Percentiles rank a stretch among this genome's conserved stretches.
These are phyloP conservation scores for Neosilurus hyrtlii DNA, from an alignment of 2,797 vertebrate genomes.

Conservation along the genomic window DNA sequence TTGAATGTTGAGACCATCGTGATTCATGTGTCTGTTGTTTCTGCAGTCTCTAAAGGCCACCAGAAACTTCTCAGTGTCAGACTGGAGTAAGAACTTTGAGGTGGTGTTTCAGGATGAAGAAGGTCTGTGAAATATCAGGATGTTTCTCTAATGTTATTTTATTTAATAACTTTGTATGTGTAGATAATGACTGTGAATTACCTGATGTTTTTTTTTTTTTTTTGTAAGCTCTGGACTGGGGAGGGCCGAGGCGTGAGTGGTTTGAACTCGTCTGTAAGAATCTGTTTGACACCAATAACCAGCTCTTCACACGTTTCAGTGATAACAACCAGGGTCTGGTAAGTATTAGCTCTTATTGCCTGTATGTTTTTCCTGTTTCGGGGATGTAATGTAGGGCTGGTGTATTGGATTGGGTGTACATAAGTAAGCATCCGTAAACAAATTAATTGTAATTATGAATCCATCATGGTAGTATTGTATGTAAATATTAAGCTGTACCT, in stretches of 20 bases:
- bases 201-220: not conserved
- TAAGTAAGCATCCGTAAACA: not conserved
- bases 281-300: constrained; percentile 92
- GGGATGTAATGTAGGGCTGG: not conserved
- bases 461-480: not conserved
- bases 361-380: not conserved
- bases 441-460: not conserved
- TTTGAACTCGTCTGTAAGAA: constrained; percentile 95
- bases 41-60: constrained; percentile 91
- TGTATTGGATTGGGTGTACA: not conserved
- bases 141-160: not conserved
- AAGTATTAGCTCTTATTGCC: constrained; percentile 35
- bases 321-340: constrained; percentile 98
- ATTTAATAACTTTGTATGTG: not conserved
- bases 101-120: constrained; percentile 98
- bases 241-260: constrained; percentile 96
- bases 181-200: not conserved
- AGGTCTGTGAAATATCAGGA: constrained; percentile 73
- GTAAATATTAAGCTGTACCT: not conserved
- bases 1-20: not conserved
- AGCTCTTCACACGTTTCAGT: constrained; percentile 93
- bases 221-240: constrained; percentile 91
- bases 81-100: constrained; percentile 99
- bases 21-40: not conserved
- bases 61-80: constrained; percentile 94